Evolutionary conservation across 2,797 vertebrate species (phyloP), one percentile per base, ranked within the genome.

Genomic region (Acanthurus tractus): DNA sequence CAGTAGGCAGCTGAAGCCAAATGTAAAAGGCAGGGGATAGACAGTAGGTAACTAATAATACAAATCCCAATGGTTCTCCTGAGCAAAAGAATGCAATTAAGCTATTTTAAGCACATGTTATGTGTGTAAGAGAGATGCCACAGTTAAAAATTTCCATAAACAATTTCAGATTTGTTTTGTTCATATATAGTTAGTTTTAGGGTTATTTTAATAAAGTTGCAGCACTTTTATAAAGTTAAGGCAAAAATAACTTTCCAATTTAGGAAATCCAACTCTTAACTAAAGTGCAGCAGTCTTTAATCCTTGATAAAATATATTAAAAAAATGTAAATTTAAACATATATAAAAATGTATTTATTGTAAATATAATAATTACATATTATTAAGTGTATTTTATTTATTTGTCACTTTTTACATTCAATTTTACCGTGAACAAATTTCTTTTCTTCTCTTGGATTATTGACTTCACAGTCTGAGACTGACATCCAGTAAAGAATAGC

Each of bases 1-100:
- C 74, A 65, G 58, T 59, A 57, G 79, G 59, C 77, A 65, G 68
- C 56, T 52, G 78, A 70, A 77, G 61, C 63, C 34, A 63, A 34
- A 14, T 74, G 66, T 68, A 69, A 62, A 66, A 90, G 23, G 65
- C 61, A 72, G 52, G 18, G 53, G 44, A 45, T 42, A 79, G 44
- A 76, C 70, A 76, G 76, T 50, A 74, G 63, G 57, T 65, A 71
- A 79, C 64, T 69, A 53, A 63, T 63, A 78, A 63, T 63, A 78
- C 54, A 42, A 83, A 78, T 78, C 55, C 62, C 63, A 67, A 10
- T 57, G 64, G 55, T 44, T 18, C 18, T 66, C 6, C 29, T 49
- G 14, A 69, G 64, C 40, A 66, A 69, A 70, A 77, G 1, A 61
- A 78, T 70, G 25, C 44, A 52, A 48, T 79, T 70, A 50, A 70